Conservation (phyloP, 2,113 vertebrate species). For the Agelaius tricolor region DNA sequence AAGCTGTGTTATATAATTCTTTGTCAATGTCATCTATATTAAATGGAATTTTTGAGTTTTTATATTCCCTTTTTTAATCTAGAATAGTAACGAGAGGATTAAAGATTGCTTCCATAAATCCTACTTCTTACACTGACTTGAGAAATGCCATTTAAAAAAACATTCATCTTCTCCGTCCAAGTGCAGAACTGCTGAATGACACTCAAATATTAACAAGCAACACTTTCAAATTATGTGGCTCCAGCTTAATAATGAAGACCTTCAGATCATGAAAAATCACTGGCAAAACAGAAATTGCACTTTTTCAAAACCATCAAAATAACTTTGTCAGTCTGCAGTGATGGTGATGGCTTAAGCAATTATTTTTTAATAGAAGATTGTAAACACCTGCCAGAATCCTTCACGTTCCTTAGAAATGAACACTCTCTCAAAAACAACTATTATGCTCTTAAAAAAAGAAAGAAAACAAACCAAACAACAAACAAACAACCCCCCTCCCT, state of each 20-base stretch:
- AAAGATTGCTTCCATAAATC: constrained; percentile 43
- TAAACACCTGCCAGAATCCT: not conserved
- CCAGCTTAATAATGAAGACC: not conserved
- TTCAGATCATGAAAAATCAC: constrained; percentile 1
- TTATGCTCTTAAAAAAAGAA: not conserved
- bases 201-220: constrained; percentile 9
- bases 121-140: not conserved
- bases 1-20: not conserved
- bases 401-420: not conserved
- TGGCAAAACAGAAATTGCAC: not conserved
- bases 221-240: not conserved
- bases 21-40: constrained; percentile 10
- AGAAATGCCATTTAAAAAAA: constrained; percentile 17
- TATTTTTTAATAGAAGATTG: not conserved
- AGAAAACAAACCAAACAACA: not conserved
- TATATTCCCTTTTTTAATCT: constrained; percentile 9
- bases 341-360: not conserved
- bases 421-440: not conserved
- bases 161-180: not conserved
- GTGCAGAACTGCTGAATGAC: not conserved
- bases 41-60: constrained; percentile 4
- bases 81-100: constrained; percentile 21
- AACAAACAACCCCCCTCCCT: rapidly evolving
- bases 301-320: not conserved
- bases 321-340: not conserved